Base-by-base conservation (phyloP, 2,797 vertebrate genomes). In the Chlorospingus flavigularis region DNA sequence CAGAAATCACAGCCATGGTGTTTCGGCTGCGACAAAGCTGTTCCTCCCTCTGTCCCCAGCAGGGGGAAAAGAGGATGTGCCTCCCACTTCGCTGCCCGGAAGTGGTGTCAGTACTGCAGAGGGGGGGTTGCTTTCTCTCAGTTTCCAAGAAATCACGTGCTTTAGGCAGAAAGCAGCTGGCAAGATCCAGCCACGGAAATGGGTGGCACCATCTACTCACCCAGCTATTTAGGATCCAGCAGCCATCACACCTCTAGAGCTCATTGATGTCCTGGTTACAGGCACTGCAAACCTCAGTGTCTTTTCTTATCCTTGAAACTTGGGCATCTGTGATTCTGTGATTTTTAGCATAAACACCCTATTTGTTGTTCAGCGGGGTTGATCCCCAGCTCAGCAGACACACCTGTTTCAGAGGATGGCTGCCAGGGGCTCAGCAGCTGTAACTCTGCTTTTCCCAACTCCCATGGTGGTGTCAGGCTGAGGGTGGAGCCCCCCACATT, bases 21-120 rank as follows among this genome's bases (percentile, higher is more conserved):
- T 24, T 55, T 3, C 10, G 17, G 24, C 50, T 42, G 15, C 0
- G 2, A 31, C 33, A 45, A 67, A 58, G 45, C 37, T 42, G n/a
- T 16, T 76, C 37, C 31, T 51, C 25, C 24, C 17, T 17, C 37
- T 37, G 28, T 20, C 10, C 50, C 37, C 50, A 72, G 24, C 16
- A 19, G 15, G 9, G 13, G 20, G 16, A 55, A 14, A 72, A 58
- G 60, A 37, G 31, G 35, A 21, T 1, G 1, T 15, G 19, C 8
- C 11, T 87, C 40, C 13, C 3, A 8, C 19, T 43, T 45, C 0
- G 0, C 26, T 8, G 7, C 20, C 0, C 2, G 26, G 24, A 53
- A 57, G 40, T 0, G 7, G 9, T 2, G 1, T 30, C 13, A 3
- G 11, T 31, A 33, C 23, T 35, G 26, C 1, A 2, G 51, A 57